phyloP scores from a whole-genome alignment of 2,888 invertebrate species.

The Mesorhabditis spiculigera region DNA sequence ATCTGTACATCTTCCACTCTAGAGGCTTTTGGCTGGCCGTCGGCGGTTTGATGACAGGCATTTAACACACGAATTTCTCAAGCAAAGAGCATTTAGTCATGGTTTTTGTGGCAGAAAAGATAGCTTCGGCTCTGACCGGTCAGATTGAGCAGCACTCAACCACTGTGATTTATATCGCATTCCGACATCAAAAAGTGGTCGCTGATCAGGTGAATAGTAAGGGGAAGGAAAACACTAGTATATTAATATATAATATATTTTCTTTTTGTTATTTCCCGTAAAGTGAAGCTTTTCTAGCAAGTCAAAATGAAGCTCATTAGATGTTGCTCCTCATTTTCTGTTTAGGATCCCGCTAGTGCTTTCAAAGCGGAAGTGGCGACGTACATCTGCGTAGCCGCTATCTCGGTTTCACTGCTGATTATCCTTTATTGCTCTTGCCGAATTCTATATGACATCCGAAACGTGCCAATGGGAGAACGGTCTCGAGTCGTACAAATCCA shows the following conservation, averaged over 20 bases:
- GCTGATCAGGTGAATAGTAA: too few species aligned
- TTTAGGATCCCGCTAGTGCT: too few species aligned
- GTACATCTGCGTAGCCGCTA: not conserved
- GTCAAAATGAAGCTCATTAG: too few species aligned
- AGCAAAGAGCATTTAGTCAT: not conserved
- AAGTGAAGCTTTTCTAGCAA: too few species aligned
- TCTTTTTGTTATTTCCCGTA: too few species aligned
- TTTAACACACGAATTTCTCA: not conserved
- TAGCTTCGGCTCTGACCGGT: not conserved
- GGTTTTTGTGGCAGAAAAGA: not conserved
- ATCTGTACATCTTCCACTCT: slow-evolving; percentile 1
- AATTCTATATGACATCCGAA: not conserved
- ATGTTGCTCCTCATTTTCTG: too few species aligned
- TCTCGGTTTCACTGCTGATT: not conserved
- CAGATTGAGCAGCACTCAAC: not conserved
- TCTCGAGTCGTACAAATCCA: not conserved
- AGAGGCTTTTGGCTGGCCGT: not conserved
- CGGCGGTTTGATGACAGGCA: not conserved
- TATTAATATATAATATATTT: too few species aligned
- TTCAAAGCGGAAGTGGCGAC: not conserved
- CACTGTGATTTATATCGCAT: not conserved
- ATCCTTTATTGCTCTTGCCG: not conserved
- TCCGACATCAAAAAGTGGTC: not conserved
- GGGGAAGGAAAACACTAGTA: too few species aligned
- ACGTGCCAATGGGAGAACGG: slow-evolving; percentile 2